Base-by-base conservation (phyloP, 2,113 vertebrate species). In the Montifringilla adamsi region DNA sequence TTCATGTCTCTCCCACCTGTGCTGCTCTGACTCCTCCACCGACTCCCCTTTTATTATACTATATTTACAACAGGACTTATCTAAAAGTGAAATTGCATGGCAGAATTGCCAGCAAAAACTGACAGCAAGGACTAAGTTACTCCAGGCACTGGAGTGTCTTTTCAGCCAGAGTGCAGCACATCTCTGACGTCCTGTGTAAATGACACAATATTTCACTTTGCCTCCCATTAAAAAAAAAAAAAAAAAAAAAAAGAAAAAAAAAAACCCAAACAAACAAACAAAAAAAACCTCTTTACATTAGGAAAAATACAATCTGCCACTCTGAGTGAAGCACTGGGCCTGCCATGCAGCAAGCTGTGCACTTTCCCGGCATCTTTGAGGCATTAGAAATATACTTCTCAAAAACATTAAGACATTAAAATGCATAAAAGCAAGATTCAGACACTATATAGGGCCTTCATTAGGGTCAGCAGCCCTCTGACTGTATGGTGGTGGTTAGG, bases 51-150 rank as follows among this genome's bases (percentile, higher is more conserved):
- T 79, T 26, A 52, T 46, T 58, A 23, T 37, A 59, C 55, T 46
- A 13, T 19, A 67, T 84, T 77, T 81, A 84, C 47, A 72, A 17
- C 6, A 60, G 11, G 33, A 33, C 13, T 87, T 68, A 49, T 7
- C 21, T 70, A 33, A 73, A 81, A 92, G 30, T 23, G 26, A 77
- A 92, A 84, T 30, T 18, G 5, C 49, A 47, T 1, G 2, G 31
- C 21, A 75, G 66, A 66, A 68, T 8, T 66, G 22, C 23, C 1
- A 0, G 15, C 39, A 81, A 47, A 27, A 63, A 39, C 39, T 39
- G 56, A 24, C 2, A 1, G 26, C 0, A 0, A 89, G 44, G n/a
- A 47, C 35, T 70, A 47, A 6, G 5, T 82, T 60, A 62, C 33
- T 27, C 44, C 77, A 72, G 33, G 33, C 41, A 23, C 19, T 1